Evolutionary conservation across 2,797 vertebrate species (phyloP).

Genomic region (Semotilus atromaculatus): DNA sequence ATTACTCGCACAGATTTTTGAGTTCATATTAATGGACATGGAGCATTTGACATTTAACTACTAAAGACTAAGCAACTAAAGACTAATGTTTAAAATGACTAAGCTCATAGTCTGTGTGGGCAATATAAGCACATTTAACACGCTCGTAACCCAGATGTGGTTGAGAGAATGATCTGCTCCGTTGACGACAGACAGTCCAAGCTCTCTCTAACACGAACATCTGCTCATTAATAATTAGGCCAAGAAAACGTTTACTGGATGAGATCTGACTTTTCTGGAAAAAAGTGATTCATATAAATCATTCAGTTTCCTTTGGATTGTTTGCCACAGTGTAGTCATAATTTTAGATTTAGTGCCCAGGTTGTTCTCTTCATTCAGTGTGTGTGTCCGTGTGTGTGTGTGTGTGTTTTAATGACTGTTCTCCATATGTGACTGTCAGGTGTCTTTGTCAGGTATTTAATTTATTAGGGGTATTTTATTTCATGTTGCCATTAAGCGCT

Average conservation of each 20-base stretch:
- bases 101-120: neutral
- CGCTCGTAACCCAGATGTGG: neutral
- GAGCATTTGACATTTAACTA: neutral
- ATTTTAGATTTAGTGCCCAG: neutral
- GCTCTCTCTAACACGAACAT: neutral
- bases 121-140: neutral
- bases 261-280: neutral
- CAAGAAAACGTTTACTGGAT: neutral
- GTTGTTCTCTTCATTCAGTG: neutral
- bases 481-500: neutral
- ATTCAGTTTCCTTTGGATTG: neutral
- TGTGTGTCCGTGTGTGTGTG: too few relatives aligned
- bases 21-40: neutral
- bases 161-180: neutral
- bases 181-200: neutral
- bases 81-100: neutral
- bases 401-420: neutral
- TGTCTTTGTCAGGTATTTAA: neutral
- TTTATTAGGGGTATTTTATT: neutral
- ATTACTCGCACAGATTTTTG: neutral
- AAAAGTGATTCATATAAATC: neutral
- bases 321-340: neutral
- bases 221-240: neutral
- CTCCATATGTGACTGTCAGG: neutral
- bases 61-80: neutral